Base-by-base conservation (phyloP, 2,113 vertebrate species). In the Gopherus evgoodei region DNA sequence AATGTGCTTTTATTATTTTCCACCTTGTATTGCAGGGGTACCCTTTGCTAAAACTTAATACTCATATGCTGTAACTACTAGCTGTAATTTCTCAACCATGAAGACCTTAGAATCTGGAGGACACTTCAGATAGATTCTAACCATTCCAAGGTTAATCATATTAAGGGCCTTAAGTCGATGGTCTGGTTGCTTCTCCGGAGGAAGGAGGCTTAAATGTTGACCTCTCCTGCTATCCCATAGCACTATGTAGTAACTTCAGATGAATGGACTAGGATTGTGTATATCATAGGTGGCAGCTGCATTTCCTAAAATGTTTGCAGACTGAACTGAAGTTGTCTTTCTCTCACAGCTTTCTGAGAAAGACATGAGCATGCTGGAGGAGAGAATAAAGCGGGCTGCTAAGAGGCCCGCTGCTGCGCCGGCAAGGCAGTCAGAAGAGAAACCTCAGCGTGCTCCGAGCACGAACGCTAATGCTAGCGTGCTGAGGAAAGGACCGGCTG, bases 291-390 rank as follows among this genome's bases (percentile, higher is more conserved):
- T 82, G 49, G 50, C 19, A 78, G 5, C 42, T 78, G 21, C 83
- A 42, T 29, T 44, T 89, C 75, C 78, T 81, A n/a, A 93, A 91
- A 76, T 65, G 19, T 59, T 93, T 19, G 49, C 3, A 13, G 49
- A 54, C 1, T 95, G 72, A 96, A 29, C 93, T 47, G 81, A 93
- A 89, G 17, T 1, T 93, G 50, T 7, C 54, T 81, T 69, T 95
- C 54, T 93, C 72, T 94, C 93, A 27, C 87, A 99, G 99, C 98
- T 99, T 90, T 99, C 99, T 11, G 99, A 99, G 95, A 99, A 99
- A 91, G 99, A 99, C 92, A 99, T 99, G 99, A 99, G 99, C 97
- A 99, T 99, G 99, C 96, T 99, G 52, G 99, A 99, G 94, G 99
- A 99, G 89, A 98, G 99, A 86, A 99, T 99, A 97, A 99, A 99